A percentile compares a stretch with the other conserved stretches of the same genome.
These are phyloP conservation scores for Emydocephalus ijimae DNA, from an alignment of 2,113 vertebrate genomes.

Conservation along the genomic window DNA sequence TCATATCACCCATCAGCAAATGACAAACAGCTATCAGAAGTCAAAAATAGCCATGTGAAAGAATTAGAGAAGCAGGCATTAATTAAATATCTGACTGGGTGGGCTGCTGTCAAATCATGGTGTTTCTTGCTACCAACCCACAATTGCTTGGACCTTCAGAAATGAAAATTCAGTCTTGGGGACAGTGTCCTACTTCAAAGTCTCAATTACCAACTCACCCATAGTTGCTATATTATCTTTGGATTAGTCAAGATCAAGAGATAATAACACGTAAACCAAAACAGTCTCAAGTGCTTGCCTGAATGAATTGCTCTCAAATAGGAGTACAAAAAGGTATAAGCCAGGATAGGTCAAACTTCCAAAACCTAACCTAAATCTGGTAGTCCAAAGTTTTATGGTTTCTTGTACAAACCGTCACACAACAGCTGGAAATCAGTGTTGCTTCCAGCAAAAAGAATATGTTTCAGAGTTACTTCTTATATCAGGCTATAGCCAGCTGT, in stretches of 20 bases:
- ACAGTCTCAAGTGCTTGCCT: not conserved
- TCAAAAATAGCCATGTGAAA: not conserved
- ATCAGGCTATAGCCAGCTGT: no score
- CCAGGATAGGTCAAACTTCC: no score
- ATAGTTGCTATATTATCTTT: not conserved
- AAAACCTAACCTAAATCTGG: no score
- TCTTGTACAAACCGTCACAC: not conserved
- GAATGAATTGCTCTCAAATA: not conserved
- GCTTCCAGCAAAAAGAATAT: no score
- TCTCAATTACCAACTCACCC: not conserved
- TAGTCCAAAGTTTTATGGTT: not conserved
- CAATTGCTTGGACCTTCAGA: not conserved
- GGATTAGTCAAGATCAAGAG: not conserved
- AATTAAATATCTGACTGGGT: not conserved
- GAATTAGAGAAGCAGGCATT: not conserved
- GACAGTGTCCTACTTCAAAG: not conserved
- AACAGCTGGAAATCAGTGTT: no score
- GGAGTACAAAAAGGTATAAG: not conserved
- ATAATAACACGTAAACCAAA: not conserved
- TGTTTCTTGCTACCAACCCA: not conserved
- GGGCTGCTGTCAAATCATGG: not conserved
- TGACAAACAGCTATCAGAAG: not conserved
- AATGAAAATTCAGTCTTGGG: not conserved
- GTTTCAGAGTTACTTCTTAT: no score
- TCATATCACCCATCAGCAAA: not conserved